Percentiles rank a stretch among this genome's conserved stretches.
Evolutionary conservation across 1,140 invertebrate species (phyloP).

Genomic region (Sitodiplosis mosellana): DNA sequence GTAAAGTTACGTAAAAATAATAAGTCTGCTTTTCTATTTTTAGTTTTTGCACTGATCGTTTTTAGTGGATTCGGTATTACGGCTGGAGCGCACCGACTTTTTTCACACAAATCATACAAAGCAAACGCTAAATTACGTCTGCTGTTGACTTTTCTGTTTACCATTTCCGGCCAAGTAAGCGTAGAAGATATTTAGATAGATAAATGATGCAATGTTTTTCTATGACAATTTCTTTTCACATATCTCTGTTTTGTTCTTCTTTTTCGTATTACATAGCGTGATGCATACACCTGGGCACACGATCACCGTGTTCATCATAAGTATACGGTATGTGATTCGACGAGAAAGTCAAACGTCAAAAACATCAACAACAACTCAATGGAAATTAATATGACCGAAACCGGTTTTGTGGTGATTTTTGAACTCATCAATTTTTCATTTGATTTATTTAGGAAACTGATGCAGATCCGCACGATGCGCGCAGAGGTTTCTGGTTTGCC

Average conservation of each 20-base stretch:
- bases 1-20: not conserved
- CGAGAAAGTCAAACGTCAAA: too few species aligned
- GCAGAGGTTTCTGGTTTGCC: slow-evolving; percentile 62
- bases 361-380: too few species aligned
- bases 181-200: slow-evolving; percentile 5
- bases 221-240: not conserved
- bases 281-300: slow-evolving; percentile 57
- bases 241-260: not conserved
- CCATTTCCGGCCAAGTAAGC: slow-evolving; percentile 64
- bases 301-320: slow-evolving; percentile 73
- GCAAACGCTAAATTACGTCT: slow-evolving; percentile 62
- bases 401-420: too few species aligned
- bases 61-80: slow-evolving; percentile 62
- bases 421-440: too few species aligned
- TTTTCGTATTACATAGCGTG: slow-evolving; percentile 30
- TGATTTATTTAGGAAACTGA: slow-evolving; percentile 37
- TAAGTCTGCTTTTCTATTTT: slow-evolving; percentile 16
- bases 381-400: too few species aligned
- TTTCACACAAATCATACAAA: slow-evolving; percentile 77
- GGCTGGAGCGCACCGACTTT: slow-evolving; percentile 73
- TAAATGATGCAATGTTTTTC: not conserved
- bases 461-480: slow-evolving; percentile 65
- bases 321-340: slow-evolving; percentile 28
- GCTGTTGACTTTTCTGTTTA: slow-evolving; percentile 59
- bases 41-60: slow-evolving; percentile 44